Percentiles rank a stretch among this genome's conserved stretches.
phyloP scores from a whole-genome alignment of 1,140 invertebrate genomes.

The Drosophila malerkotliana region DNA sequence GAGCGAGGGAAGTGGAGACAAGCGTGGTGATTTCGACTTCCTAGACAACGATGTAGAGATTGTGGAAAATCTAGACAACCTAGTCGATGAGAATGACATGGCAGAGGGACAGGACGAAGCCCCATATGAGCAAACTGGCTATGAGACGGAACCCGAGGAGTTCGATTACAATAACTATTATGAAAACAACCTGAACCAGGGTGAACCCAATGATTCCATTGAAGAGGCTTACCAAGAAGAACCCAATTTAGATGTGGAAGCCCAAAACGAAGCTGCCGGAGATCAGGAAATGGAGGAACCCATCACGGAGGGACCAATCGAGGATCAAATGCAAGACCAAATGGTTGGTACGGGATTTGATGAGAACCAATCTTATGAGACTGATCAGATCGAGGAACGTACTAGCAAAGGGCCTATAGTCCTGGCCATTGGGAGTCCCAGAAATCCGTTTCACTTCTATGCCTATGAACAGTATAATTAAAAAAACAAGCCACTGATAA shows the following conservation, averaged over 20 bases:
- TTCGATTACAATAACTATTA: constrained; percentile 9
- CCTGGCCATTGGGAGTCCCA: constrained; percentile 25
- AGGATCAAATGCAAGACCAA: constrained; percentile 7
- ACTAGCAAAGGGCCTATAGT: constrained; percentile 32
- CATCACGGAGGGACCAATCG: constrained; percentile 1
- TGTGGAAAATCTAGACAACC: constrained; percentile 27
- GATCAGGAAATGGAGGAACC: constrained; percentile 12
- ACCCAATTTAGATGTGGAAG: background rate
- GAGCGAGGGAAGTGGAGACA: background rate
- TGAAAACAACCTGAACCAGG: constrained; percentile 14
- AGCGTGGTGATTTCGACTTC: constrained; percentile 13
- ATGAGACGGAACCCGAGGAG: constrained; percentile 5
- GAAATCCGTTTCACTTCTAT: constrained; percentile 41
- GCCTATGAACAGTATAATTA: constrained; percentile 31
- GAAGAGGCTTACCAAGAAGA: constrained; percentile 28
- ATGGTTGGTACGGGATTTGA: constrained; percentile 7
- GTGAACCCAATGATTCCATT: background rate
- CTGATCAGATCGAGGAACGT: constrained; percentile 9
- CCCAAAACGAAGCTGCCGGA: background rate
- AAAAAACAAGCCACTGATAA: constrained; percentile 1
- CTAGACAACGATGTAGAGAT: constrained; percentile 21
- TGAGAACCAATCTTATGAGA: constrained; percentile 1
- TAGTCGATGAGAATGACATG: constrained; percentile 21
- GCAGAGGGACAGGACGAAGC: constrained; percentile 12
- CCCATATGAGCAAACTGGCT: background rate